Conservation (phyloP, 2,888 invertebrate species). For the Caenorhabditis becei region DNA sequence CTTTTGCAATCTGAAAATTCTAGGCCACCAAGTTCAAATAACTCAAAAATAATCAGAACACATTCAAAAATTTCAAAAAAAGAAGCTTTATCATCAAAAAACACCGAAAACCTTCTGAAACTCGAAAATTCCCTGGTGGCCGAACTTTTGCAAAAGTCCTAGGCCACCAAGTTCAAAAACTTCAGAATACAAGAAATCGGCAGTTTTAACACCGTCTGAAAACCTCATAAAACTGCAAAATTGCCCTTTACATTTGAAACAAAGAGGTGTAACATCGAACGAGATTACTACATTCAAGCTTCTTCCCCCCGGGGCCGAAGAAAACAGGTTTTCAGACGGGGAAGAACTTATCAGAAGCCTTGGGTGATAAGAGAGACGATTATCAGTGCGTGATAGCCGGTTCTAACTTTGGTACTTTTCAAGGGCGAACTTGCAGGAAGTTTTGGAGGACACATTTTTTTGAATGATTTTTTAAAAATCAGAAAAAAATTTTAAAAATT, state of each 20-base stretch:
- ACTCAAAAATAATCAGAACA: too few species aligned
- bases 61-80: not conserved
- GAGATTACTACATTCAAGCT: slow-evolving; percentile 11
- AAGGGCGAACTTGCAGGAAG: not conserved
- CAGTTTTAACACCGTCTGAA: too few species aligned
- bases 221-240: slow-evolving; percentile 4
- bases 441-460: not conserved
- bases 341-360: slow-evolving; percentile 2
- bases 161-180: too few species aligned
- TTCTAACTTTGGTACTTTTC: not conserved
- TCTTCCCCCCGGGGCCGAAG: not conserved
- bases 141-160: too few species aligned
- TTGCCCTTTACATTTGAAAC: slow-evolving; percentile 6
- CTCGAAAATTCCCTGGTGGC: too few species aligned
- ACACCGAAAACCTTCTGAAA: too few species aligned
- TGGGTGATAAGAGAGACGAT: not conserved
- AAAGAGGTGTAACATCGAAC: slow-evolving; percentile 18
- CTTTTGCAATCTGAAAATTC: too few species aligned
- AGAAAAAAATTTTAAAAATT: not conserved
- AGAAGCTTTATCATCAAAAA: not conserved
- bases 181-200: too few species aligned
- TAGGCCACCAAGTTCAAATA: not conserved
- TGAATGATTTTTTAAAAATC: not conserved
- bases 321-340: slow-evolving; percentile 1
- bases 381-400: not conserved